phyloP scores from a whole-genome alignment of 2,888 invertebrate genomes.

The Eudemis profundana region DNA sequence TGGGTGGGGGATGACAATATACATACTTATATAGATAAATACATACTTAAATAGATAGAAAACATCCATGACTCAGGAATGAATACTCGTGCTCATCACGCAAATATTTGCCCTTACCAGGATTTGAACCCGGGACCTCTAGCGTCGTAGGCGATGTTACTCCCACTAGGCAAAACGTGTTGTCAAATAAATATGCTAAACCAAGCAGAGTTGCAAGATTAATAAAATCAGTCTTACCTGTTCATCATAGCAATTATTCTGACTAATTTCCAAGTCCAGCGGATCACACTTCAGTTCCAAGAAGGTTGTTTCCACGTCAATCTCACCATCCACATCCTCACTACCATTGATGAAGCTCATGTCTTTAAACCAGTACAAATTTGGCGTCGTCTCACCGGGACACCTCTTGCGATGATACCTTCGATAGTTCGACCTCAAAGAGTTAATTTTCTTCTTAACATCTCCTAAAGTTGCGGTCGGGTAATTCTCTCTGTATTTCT shows the following conservation, averaged over 20 bases:
- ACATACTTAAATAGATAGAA: too few relatives aligned
- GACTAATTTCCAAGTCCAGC: not conserved
- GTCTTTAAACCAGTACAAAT: conserved; percentile 17
- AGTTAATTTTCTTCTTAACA: conserved; percentile 22
- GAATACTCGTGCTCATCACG: too few relatives aligned
- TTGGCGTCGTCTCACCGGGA: not conserved
- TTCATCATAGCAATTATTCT: not conserved
- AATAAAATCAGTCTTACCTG: conserved; percentile 7
- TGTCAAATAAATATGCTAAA: too few relatives aligned
- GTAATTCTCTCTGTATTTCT: conserved; percentile 20
- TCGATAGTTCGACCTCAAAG: conserved; percentile 16
- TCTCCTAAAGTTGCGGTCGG: conserved; percentile 1
- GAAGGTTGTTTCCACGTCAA: conserved; percentile 21
- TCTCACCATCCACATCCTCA: not conserved
- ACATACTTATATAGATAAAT: too few relatives aligned
- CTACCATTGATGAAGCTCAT: conserved; percentile 13
- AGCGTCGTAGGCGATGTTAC: too few relatives aligned
- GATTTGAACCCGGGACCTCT: too few relatives aligned
- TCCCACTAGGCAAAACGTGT: too few relatives aligned
- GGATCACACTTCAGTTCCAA: not conserved
- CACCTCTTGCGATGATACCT: not conserved
- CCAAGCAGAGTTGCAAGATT: too few relatives aligned
- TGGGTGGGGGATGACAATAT: too few relatives aligned
- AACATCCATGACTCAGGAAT: too few relatives aligned
- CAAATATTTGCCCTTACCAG: too few relatives aligned